phyloP scores from a whole-genome alignment of 2,113 vertebrate species.

The Leiothrix lutea region DNA sequence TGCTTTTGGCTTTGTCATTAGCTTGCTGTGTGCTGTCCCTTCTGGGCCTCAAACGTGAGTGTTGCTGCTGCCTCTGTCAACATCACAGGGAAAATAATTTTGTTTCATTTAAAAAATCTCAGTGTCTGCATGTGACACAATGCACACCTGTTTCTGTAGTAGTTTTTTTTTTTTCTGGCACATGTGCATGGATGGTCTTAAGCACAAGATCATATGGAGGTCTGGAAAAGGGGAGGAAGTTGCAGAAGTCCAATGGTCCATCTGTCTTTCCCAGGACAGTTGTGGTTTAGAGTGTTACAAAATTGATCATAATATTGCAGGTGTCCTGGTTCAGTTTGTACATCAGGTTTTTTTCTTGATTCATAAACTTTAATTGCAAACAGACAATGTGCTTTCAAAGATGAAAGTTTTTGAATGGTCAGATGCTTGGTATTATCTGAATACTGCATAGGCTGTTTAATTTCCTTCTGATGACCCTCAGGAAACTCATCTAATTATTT shows the following conservation, averaged over 20 bases:
- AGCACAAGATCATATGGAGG: not conserved
- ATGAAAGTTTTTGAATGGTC: not conserved
- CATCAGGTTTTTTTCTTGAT: not conserved
- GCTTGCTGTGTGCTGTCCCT: not conserved
- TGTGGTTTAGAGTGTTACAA: not conserved
- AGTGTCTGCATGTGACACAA: not conserved
- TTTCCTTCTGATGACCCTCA: not conserved
- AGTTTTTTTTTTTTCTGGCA: accelerated
- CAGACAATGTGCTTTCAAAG: not conserved
- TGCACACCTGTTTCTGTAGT: not conserved
- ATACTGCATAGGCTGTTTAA: not conserved
- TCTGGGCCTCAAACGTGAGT: not conserved
- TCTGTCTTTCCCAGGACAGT: not conserved
- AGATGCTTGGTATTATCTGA: not conserved
- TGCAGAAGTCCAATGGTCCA: accelerated
- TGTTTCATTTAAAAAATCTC: not conserved
- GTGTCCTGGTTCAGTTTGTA: not conserved
- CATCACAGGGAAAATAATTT: accelerated
- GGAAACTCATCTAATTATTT: not conserved
- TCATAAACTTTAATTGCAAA: not conserved
- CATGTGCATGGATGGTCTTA: not conserved
- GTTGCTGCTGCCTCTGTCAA: not conserved
- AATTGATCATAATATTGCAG: not conserved
- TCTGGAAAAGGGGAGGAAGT: not conserved
- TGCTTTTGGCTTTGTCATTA: not conserved